These are phyloP conservation scores for Labrus mixtus DNA, from an alignment of 2,113 vertebrate species.

Conservation along the genomic window DNA sequence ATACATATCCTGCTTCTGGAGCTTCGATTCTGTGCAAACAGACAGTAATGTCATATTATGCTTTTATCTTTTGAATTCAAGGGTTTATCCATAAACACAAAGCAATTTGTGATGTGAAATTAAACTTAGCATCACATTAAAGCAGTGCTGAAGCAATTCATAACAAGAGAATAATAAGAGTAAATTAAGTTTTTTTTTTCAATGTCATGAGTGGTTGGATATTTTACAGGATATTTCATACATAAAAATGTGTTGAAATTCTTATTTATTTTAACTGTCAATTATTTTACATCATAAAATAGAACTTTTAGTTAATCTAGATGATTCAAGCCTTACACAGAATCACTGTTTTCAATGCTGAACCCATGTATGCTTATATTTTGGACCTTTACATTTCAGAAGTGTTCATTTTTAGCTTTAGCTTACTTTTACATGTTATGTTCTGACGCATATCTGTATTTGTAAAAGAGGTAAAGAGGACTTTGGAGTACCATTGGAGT, in stretches of 20 bases:
- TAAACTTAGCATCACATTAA: not conserved
- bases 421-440: not conserved
- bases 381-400: too few species aligned
- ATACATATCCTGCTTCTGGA: not conserved
- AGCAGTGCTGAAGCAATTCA: too few species aligned
- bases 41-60: not conserved
- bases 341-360: not conserved
- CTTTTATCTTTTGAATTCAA: not conserved
- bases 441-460: not conserved
- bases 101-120: too few species aligned
- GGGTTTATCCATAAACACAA: not conserved
- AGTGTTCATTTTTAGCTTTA: too few species aligned
- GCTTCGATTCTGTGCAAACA: not conserved
- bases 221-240: too few species aligned
- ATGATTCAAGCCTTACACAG: not conserved
- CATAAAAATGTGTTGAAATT: not conserved
- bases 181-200: too few species aligned
- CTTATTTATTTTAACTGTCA: not conserved
- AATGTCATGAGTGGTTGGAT: too few species aligned
- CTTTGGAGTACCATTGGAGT: constrained; percentile 74
- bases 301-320: not conserved
- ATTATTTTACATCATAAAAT: not conserved
- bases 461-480: not conserved
- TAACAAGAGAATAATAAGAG: too few species aligned
- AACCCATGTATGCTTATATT: too few species aligned